phyloP scores from a whole-genome alignment of 2,888 invertebrate species.

The Nomada goodeniana region DNA sequence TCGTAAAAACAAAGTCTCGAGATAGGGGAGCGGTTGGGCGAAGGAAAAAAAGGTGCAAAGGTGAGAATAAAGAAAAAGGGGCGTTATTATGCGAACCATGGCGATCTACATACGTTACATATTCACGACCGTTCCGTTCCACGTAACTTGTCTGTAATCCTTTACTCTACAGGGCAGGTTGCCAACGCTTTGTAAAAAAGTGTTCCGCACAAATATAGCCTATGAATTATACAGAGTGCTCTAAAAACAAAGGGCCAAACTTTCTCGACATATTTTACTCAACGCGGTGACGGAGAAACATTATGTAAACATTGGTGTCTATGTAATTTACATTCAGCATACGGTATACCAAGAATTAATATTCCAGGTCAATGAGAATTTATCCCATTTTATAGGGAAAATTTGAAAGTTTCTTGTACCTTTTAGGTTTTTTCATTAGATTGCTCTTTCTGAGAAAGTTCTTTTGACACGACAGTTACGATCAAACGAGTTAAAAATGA shows the following conservation, averaged over 20 bases:
- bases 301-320: background rate
- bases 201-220: conserved; percentile 50
- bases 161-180: conserved; percentile 63
- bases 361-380: background rate
- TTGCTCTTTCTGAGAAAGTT: background rate
- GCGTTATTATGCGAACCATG: conserved; percentile 62
- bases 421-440: background rate
- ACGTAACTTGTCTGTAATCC: conserved; percentile 63
- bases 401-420: background rate
- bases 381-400: background rate
- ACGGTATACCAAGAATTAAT: background rate
- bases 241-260: too few species aligned
- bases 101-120: conserved; percentile 69
- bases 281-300: background rate
- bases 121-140: conserved; percentile 63
- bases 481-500: background rate
- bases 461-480: too few species aligned
- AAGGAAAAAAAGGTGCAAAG: conserved; percentile 44
- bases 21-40: conserved; percentile 8
- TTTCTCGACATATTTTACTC: too few species aligned
- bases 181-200: conserved; percentile 44
- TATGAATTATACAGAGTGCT: conserved; percentile 37
- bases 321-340: too few species aligned
- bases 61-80: conserved; percentile 66
- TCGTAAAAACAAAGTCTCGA: conserved; percentile 42